Conservation (phyloP, 2,888 invertebrate genomes). For the Falcaria lacertinaria region DNA sequence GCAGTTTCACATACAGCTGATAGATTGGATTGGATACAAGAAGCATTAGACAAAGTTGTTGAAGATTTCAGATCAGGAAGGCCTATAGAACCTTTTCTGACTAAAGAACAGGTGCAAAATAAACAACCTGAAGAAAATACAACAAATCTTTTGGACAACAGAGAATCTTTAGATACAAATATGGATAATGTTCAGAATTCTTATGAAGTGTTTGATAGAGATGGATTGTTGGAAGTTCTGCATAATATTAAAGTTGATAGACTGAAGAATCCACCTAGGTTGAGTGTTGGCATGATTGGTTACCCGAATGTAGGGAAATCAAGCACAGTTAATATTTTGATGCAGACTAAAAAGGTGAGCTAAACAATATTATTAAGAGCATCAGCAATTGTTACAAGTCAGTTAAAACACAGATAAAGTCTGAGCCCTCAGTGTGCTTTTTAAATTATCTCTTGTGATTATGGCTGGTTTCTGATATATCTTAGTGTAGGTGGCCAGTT, state of each 20-base stretch:
- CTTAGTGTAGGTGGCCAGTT: too few species aligned
- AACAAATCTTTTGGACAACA: constrained; percentile 7
- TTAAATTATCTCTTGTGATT: too few species aligned
- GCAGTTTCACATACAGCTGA: constrained; percentile 78
- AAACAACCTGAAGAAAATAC: constrained; percentile 10
- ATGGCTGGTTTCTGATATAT: too few species aligned
- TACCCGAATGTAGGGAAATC: constrained; percentile 99
- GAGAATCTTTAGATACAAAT: constrained; percentile 12
- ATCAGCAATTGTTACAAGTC: neutral
- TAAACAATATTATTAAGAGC: neutral
- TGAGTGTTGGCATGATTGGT: constrained; percentile 96
- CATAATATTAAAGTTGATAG: constrained; percentile 71
- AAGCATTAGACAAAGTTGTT: constrained; percentile 63
- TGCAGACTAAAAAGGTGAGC: constrained; percentile 88
- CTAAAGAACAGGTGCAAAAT: constrained; percentile 44
- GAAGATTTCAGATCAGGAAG: constrained; percentile 57
- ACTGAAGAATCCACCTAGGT: constrained; percentile 72
- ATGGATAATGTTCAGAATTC: constrained; percentile 64
- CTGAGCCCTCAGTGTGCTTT: too few species aligned
- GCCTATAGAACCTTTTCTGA: constrained; percentile 41
- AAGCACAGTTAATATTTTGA: constrained; percentile 96
- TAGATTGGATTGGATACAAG: constrained; percentile 76
- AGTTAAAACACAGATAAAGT: neutral
- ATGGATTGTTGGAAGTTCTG: constrained; percentile 86
- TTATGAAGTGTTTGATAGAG: constrained; percentile 81